Conservation (phyloP, 2,888 invertebrate species). For the Mongoloraphidia duomilia region DNA sequence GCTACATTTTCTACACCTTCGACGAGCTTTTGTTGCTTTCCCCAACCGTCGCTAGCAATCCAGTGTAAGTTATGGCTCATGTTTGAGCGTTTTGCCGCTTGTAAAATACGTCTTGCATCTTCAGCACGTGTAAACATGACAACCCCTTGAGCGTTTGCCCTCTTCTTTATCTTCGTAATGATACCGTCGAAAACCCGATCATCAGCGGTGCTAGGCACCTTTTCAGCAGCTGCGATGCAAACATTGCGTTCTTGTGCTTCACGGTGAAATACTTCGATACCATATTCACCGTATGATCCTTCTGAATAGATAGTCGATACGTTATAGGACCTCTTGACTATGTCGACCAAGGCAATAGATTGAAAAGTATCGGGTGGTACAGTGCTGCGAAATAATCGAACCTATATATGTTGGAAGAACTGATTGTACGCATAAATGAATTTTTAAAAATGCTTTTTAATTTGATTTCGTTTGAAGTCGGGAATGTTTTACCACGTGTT, state of each 20-base stretch:
- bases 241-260: constrained; percentile 51
- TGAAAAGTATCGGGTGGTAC: constrained; percentile 50
- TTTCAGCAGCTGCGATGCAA: constrained; percentile 57
- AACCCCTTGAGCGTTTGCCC: constrained; percentile 50
- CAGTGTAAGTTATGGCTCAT: constrained; percentile 37
- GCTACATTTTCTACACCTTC: constrained; percentile 50
- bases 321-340: constrained; percentile 54
- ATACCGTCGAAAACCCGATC: constrained; percentile 43
- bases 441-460: no score
- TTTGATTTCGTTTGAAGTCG: no score
- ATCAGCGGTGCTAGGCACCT: constrained; percentile 47
- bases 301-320: constrained; percentile 56
- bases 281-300: constrained; percentile 60
- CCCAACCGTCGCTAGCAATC: constrained; percentile 57
- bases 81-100: constrained; percentile 40
- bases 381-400: constrained; percentile 60
- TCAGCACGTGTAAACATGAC: constrained; percentile 60
- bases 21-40: constrained; percentile 47
- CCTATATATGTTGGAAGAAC: no score
- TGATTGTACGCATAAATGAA: no score
- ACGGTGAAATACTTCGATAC: constrained; percentile 58
- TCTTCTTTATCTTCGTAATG: constrained; percentile 43
- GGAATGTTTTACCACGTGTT: no score
- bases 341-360: constrained; percentile 53
- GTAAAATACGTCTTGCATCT: constrained; percentile 47